Conservation (phyloP, 2,888 invertebrate species). For the Matsumyia berberina region DNA sequence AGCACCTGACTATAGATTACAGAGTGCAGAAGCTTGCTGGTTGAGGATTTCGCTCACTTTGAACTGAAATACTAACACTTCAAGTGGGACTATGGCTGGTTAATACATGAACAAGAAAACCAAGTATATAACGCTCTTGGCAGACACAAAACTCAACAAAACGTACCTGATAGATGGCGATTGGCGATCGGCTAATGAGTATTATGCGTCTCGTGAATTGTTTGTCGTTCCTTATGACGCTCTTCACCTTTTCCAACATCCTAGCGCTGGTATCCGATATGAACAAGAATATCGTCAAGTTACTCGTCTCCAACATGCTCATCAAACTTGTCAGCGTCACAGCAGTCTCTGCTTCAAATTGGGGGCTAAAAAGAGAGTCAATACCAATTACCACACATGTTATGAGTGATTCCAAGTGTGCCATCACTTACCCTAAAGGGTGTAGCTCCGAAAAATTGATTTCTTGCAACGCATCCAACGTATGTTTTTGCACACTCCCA, state of each 20-base stretch:
- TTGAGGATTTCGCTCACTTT: too few relatives aligned
- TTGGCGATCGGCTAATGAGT: constrained; percentile 82
- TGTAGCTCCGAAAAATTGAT: constrained; percentile 83
- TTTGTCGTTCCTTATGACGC: constrained; percentile 79
- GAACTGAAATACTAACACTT: too few relatives aligned
- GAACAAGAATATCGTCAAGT: constrained; percentile 82
- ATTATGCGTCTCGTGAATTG: constrained; percentile 81
- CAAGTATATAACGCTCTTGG: too few relatives aligned
- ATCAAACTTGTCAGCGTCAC: constrained; percentile 81
- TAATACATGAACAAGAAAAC: neutral
- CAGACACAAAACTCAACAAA: constrained; percentile 21
- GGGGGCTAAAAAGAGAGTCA: constrained; percentile 79
- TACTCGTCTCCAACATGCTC: constrained; percentile 80
- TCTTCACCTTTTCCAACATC: constrained; percentile 82
- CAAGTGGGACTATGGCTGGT: too few relatives aligned
- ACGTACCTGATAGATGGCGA: constrained; percentile 83
- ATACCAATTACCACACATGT: neutral
- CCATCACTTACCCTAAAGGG: constrained; percentile 81
- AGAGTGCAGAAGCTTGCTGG: too few relatives aligned
- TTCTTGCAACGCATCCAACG: constrained; percentile 81
- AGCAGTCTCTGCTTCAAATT: constrained; percentile 83
- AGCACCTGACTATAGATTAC: too few relatives aligned
- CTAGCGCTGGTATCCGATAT: constrained; percentile 82
- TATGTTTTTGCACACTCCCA: constrained; percentile 79
- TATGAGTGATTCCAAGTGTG: too few relatives aligned